Evolutionary conservation across 2,113 vertebrate genomes (phyloP).

Genomic region (Okapia johnstoni): DNA sequence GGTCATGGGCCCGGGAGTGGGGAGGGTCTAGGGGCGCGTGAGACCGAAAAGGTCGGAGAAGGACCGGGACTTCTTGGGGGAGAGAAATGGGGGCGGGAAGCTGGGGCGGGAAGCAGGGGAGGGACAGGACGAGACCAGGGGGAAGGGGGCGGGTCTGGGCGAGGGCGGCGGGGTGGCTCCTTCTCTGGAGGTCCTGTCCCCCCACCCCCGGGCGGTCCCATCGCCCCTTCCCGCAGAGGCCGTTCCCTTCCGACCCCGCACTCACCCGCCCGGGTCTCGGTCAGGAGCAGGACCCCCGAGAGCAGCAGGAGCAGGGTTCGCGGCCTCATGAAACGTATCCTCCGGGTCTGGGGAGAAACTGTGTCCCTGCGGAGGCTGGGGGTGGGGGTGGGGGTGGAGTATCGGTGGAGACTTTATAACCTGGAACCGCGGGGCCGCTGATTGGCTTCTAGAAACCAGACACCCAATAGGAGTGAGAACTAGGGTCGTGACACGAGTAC

Average conservation of each 20-base stretch:
- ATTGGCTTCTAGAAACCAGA: too few species aligned
- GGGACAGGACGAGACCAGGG: too few species aligned
- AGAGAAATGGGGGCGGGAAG: too few species aligned
- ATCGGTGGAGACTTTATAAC: too few species aligned
- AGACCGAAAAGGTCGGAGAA: not conserved
- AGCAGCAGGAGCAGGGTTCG: not conserved
- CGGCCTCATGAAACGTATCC: rapidly evolving
- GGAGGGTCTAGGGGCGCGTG: rapidly evolving
- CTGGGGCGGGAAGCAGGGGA: too few species aligned
- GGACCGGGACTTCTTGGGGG: too few species aligned
- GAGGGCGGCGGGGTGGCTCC: rapidly evolving
- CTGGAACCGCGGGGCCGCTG: rapidly evolving
- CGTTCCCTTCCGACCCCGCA: not conserved
- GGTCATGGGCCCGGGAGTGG: not conserved
- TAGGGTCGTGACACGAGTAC: too few species aligned
- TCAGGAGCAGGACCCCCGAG: not conserved
- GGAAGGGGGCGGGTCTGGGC: too few species aligned
- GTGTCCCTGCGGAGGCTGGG: too few species aligned
- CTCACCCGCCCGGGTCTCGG: not conserved
- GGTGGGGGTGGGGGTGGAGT: rapidly evolving
- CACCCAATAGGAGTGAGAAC: too few species aligned
- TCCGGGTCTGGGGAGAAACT: rapidly evolving
- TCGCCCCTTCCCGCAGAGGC: not conserved
- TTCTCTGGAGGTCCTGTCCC: not conserved
- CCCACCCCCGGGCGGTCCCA: not conserved